Percentiles rank a stretch among this genome's conserved stretches.
phyloP scores from a whole-genome alignment of 2,113 vertebrate species.

The Cairina moschata region DNA sequence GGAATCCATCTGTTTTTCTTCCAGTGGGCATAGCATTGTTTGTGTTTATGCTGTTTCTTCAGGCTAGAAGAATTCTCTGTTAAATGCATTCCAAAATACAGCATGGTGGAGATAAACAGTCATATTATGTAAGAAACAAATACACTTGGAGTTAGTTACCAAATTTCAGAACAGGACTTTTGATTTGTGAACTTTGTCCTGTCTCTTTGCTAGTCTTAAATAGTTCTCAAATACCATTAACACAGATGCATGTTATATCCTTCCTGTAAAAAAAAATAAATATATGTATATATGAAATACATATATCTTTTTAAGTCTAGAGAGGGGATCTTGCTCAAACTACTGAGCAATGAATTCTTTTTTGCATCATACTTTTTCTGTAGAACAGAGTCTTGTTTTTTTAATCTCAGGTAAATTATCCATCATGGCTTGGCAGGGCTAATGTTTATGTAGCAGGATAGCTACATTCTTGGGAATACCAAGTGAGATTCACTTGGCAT shows the following conservation, averaged over 20 bases:
- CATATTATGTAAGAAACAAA: background rate
- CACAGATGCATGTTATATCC: background rate
- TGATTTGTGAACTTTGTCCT: background rate
- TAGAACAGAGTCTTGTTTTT: background rate
- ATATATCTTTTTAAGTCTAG: background rate
- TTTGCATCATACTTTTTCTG: background rate
- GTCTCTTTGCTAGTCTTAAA: background rate
- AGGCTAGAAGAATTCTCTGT: background rate
- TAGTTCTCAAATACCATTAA: background rate
- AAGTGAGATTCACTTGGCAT: background rate
- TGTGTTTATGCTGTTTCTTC: background rate
- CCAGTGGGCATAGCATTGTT: background rate
- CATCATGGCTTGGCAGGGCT: background rate
- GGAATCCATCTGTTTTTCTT: background rate
- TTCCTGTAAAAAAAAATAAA: too few relatives aligned
- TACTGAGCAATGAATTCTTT: background rate
- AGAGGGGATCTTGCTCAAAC: background rate
- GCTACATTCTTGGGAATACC: background rate
- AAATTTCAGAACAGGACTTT: too few relatives aligned
- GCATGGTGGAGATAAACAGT: background rate
- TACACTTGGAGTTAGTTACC: background rate
- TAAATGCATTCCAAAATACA: background rate
- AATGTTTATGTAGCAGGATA: background rate
- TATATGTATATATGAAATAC: too few relatives aligned
- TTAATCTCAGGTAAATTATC: background rate